Conservation (phyloP, 2,113 vertebrate species). For the Saimiri boliviensis region DNA sequence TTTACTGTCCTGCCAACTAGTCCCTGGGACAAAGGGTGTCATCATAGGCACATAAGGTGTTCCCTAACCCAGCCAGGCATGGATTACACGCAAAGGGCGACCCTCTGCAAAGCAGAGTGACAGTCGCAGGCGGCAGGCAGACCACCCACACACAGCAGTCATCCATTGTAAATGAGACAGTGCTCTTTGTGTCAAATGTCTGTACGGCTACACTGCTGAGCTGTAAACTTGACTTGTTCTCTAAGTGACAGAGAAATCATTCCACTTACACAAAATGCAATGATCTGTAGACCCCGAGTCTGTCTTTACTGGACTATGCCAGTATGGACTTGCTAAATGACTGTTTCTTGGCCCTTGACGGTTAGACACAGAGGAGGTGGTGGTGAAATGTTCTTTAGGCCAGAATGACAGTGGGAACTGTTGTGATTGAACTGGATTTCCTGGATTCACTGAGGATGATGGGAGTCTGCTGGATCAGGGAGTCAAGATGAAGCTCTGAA, state of each 20-base stretch:
- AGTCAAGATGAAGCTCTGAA: not conserved
- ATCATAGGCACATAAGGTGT: not conserved
- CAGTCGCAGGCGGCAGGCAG: too few relatives aligned
- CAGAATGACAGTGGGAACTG: not conserved
- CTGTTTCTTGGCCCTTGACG: not conserved
- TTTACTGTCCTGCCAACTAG: not conserved
- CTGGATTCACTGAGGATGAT: not conserved
- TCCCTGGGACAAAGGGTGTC: not conserved
- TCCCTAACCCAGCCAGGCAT: not conserved
- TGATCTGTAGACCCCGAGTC: not conserved
- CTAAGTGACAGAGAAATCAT: not conserved
- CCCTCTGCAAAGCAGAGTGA: not conserved
- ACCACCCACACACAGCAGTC: not conserved
- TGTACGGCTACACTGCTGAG: not conserved
- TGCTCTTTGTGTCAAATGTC: not conserved
- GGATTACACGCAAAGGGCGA: not conserved
- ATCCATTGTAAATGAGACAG: accelerated
- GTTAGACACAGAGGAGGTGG: not conserved
- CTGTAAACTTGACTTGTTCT: not conserved
- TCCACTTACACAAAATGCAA: not conserved
- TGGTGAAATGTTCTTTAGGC: not conserved
- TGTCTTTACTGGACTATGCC: not conserved
- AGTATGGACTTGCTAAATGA: not conserved
- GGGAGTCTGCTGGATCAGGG: not conserved
- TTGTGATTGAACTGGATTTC: not conserved